phyloP scores from a whole-genome alignment of 1,140 invertebrate species.

The Drosophila ercepeae region DNA sequence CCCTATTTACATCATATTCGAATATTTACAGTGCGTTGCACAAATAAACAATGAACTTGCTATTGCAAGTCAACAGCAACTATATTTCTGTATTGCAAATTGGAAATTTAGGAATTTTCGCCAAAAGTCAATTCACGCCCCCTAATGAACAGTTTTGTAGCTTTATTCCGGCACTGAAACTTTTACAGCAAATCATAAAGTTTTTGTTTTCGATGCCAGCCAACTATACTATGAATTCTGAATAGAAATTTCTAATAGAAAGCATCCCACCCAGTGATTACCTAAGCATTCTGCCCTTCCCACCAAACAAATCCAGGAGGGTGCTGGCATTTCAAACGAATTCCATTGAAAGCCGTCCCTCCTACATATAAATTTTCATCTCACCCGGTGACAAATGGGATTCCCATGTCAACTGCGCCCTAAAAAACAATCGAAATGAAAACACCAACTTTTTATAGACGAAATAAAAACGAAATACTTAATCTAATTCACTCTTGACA shows the following conservation, averaged over 20 bases:
- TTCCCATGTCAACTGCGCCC: conserved; percentile 45
- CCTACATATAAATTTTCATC: conserved; percentile 6
- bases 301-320: not conserved
- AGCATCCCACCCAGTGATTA: conserved; percentile 14
- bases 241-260: not conserved
- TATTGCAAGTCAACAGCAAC: conserved; percentile 18
- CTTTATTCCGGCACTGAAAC: conserved; percentile 8
- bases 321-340: conserved; percentile 10
- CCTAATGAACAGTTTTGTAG: conserved; percentile 34
- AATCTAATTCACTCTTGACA: conserved; percentile 10
- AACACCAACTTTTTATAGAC: conserved; percentile 18
- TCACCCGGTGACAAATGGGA: conserved; percentile 58
- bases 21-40: not conserved
- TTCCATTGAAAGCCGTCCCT: conserved; percentile 5
- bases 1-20: conserved; percentile 17
- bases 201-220: conserved; percentile 1
- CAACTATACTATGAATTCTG: not conserved
- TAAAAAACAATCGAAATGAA: conserved; percentile 30
- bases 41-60: conserved; percentile 38
- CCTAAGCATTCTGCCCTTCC: not conserved
- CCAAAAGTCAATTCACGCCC: conserved; percentile 33
- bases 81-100: conserved; percentile 10
- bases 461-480: conserved; percentile 29
- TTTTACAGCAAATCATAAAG: conserved; percentile 38
- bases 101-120: conserved; percentile 6